Evolutionary conservation across 2,797 vertebrate genomes (phyloP).

Genomic region (Geotrypetes seraphini): DNA sequence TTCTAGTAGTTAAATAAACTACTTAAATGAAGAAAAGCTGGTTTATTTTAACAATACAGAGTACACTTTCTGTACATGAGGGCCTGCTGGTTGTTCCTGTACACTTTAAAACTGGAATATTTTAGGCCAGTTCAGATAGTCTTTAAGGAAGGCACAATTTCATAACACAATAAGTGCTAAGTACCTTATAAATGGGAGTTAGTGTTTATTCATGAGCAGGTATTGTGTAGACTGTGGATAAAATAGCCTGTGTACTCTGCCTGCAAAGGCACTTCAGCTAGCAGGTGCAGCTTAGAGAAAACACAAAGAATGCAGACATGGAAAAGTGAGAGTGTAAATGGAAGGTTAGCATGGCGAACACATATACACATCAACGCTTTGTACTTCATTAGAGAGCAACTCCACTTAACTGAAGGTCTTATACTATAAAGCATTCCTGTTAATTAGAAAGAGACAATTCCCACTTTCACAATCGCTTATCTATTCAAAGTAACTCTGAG

Average conservation of each 20-base stretch:
- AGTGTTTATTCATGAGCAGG: slow-evolving; percentile 39
- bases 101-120: background rate
- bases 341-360: slow-evolving; percentile 8
- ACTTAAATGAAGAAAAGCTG: slow-evolving; percentile 24
- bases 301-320: slow-evolving; percentile 21
- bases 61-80: background rate
- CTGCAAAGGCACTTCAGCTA: slow-evolving; percentile 34
- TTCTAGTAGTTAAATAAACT: slow-evolving; percentile 18
- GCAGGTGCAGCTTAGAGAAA: slow-evolving; percentile 34
- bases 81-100: background rate
- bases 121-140: slow-evolving; percentile 14
- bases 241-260: slow-evolving; percentile 16
- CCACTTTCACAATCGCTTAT: background rate
- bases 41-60: slow-evolving; percentile 34
- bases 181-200: slow-evolving; percentile 21
- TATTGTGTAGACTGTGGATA: slow-evolving; percentile 30
- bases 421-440: slow-evolving; percentile 8
- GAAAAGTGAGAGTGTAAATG: slow-evolving; percentile 13
- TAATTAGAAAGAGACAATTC: slow-evolving; percentile 19
- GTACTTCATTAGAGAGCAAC: slow-evolving; percentile 17
- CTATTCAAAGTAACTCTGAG: background rate
- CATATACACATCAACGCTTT: slow-evolving; percentile 26
- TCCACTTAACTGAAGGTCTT: slow-evolving; percentile 14
- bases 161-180: slow-evolving; percentile 29
- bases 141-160: slow-evolving; percentile 18